Conservation (phyloP, 2,113 vertebrate genomes). For the Mus pahari region DNA sequence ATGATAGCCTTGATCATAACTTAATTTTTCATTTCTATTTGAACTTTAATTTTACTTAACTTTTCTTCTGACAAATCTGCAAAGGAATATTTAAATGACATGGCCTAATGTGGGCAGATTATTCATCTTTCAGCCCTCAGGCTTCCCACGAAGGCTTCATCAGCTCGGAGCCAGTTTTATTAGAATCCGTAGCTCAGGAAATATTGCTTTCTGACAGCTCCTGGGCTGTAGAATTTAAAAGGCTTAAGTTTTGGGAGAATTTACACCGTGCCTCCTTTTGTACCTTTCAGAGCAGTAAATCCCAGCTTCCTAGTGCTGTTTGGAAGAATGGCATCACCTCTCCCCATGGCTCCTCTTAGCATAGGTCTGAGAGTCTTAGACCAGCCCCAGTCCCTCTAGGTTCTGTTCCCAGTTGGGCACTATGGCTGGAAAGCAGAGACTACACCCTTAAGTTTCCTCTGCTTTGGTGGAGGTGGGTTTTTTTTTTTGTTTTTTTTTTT, state of each 20-base stretch:
- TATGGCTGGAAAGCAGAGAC: not conserved
- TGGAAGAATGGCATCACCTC: not conserved
- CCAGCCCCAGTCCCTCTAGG: not conserved
- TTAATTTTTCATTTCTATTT: slow-evolving; percentile 75
- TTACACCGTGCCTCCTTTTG: slow-evolving; percentile 67
- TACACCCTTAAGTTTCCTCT: not conserved
- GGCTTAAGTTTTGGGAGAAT: slow-evolving; percentile 66
- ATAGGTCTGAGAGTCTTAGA: not conserved
- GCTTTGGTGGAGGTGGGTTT: not conserved
- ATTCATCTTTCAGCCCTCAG: slow-evolving; percentile 71
- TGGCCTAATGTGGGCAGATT: slow-evolving; percentile 67
- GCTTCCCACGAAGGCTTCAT: slow-evolving; percentile 78
- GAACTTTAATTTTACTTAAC: slow-evolving; percentile 80
- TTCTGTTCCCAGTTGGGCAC: not conserved
- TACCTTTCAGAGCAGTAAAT: slow-evolving; percentile 53
- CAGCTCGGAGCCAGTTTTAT: slow-evolving; percentile 80
- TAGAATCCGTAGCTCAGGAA: slow-evolving; percentile 84
- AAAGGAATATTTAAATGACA: slow-evolving; percentile 56
- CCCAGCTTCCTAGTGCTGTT: not conserved
- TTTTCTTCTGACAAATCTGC: slow-evolving; percentile 77
- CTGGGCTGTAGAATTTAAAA: slow-evolving; percentile 74
- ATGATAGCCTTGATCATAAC: slow-evolving; percentile 76
- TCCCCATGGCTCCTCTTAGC: not conserved
- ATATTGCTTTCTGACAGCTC: slow-evolving; percentile 75
- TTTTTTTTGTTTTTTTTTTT: too few species aligned